Evolutionary conservation across 2,888 invertebrate species (phyloP).

Genomic region (Latrodectus elegans): DNA sequence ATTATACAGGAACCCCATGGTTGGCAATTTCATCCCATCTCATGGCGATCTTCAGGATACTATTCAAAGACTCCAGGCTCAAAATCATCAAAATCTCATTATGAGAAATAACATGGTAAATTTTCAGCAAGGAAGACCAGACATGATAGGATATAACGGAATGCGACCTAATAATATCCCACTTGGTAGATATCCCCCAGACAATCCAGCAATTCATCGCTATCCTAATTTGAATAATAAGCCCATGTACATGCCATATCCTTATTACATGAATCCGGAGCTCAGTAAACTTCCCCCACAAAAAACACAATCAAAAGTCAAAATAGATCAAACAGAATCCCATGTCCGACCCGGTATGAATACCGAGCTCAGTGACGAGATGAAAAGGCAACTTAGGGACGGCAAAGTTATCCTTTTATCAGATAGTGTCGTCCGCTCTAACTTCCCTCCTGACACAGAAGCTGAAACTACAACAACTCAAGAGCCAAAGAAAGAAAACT

Average conservation of each 20-base stretch:
- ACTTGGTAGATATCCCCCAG: background rate
- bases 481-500: background rate
- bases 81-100: conserved; percentile 1
- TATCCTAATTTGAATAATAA: background rate
- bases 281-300: conserved; percentile 8
- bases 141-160: background rate
- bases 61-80: conserved; percentile 20
- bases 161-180: background rate
- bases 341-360: background rate
- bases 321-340: background rate
- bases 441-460: conserved; percentile 15
- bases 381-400: conserved; percentile 51
- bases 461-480: background rate
- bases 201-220: background rate
- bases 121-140: background rate
- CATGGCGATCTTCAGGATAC: conserved; percentile 3
- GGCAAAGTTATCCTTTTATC: conserved; percentile 56
- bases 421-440: conserved; percentile 55
- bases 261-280: conserved; percentile 11
- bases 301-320: background rate
- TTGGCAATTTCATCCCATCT: background rate
- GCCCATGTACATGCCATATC: conserved; percentile 15
- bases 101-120: background rate
- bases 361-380: conserved; percentile 42
- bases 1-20: background rate